Conservation (phyloP, 2,113 vertebrate genomes). For the Antigone vipio region DNA sequence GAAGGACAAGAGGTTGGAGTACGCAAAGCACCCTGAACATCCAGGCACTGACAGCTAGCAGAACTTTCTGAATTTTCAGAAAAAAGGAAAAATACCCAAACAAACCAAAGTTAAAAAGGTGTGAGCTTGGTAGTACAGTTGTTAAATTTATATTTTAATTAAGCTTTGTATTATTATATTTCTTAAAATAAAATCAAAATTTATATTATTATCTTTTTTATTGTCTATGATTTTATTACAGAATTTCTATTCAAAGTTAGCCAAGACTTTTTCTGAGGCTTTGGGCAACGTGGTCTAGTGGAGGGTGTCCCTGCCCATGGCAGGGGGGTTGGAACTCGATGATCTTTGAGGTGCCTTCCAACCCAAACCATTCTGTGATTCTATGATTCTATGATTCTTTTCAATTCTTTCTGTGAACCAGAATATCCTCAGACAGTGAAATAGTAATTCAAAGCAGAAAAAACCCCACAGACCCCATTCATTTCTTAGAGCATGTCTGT, state of each 20-base stretch:
- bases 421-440: neutral
- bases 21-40: neutral
- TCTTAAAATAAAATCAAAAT: neutral
- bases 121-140: neutral
- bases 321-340: too few species aligned
- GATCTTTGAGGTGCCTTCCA: too few species aligned
- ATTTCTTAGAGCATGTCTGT: neutral
- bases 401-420: neutral
- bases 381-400: neutral
- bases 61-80: neutral
- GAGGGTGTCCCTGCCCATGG: too few species aligned
- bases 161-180: neutral
- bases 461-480: neutral
- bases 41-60: neutral
- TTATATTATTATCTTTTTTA: neutral
- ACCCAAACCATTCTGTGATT: too few species aligned
- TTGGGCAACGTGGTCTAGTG: too few species aligned
- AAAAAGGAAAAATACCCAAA: neutral
- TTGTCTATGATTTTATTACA: neutral
- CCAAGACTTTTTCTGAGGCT: neutral
- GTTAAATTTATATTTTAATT: neutral
- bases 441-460: neutral
- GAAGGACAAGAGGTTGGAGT: neutral
- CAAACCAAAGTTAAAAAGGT: neutral
- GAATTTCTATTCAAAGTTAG: neutral